Evolutionary conservation across 1,140 invertebrate species (phyloP), one percentile per base, ranked within the genome.

Genomic region (Wiebesia pumilae): DNA sequence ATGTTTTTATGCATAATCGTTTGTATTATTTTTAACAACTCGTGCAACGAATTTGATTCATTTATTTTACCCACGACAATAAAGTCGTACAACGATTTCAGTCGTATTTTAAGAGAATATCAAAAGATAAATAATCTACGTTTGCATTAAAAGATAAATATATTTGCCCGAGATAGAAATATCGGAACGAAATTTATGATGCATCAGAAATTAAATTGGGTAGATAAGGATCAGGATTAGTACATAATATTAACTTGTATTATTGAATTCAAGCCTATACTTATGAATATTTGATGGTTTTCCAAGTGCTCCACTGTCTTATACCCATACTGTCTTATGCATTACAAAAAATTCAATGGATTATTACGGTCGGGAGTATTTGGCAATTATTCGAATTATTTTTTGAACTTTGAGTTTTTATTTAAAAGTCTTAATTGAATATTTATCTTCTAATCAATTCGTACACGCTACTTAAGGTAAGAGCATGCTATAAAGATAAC

Each of bases 91-190:
- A 43, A 75, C 2, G 14, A 14, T 40, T 14, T 75, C 27, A 43
- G 24, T 27, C 35, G 33, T 21, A 6, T 21, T 71, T 71, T 14
- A 71, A 71, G 40, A 7, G 33, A 71, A 38, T 38, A 38, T 38
- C 69, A 43, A 43, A 24, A 40, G 71, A 75, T 38, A 40, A 43
- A 40, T 43, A 24, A 43, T 43, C 16, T 21, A 75, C 24, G 43
- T 75, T 75, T 43, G 38, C 27, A 33, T 75, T 75, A 43, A 75
- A 73, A 33, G 40, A 75, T 71, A 75, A 75, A 43, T 24, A 27
- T 43, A 71, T 33, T 43, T 43, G 71, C 30, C 33, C 9, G 33
- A 24, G 38, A 75, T 7, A 43, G 21, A 75, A 43, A n/a, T 43
- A n/a, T 40, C 40, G 12, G 38, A 75, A 43, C 21, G 12, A 75